A percentile compares a stretch with the other conserved stretches of the same genome.
These are phyloP conservation scores for Harpalus rufipes DNA, from an alignment of 2,888 invertebrate species.

Conservation along the genomic window DNA sequence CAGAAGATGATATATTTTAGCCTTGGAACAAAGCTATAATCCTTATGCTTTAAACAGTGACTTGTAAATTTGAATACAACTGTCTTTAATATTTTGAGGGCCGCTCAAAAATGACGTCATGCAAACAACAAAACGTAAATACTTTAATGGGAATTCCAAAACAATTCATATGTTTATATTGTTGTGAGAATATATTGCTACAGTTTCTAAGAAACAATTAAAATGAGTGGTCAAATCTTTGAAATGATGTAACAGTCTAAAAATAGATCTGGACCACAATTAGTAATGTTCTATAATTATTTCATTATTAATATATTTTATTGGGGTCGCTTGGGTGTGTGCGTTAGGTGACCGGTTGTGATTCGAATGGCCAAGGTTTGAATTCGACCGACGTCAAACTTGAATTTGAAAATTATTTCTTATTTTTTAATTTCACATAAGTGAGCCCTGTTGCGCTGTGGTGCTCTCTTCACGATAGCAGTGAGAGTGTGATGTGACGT, in stretches of 20 bases:
- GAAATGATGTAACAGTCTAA: not conserved
- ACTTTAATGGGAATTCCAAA: constrained; percentile 8
- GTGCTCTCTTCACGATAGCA: too few species aligned
- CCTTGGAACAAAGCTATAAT: not conserved
- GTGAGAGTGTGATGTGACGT: too few species aligned
- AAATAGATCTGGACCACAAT: not conserved
- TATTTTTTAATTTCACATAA: too few species aligned
- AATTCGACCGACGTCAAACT: too few species aligned
- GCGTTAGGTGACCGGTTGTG: too few species aligned
- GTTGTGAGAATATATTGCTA: not conserved
- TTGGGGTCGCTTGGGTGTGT: too few species aligned
- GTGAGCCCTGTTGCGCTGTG: too few species aligned
- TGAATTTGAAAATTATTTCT: too few species aligned
- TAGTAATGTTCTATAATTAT: not conserved
- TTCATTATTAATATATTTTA: not conserved
- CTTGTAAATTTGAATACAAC: constrained; percentile 1
- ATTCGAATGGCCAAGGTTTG: too few species aligned
- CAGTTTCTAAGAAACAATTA: constrained; percentile 1
- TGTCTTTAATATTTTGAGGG: constrained; percentile 3
- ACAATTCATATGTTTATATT: not conserved
- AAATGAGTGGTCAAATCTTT: not conserved
- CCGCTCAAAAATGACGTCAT: constrained; percentile 1
- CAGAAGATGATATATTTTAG: not conserved
- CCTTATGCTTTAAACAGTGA: not conserved
- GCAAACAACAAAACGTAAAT: not conserved